Evolutionary conservation across 2,113 vertebrate species (phyloP), one percentile per base, ranked within the genome.

Genomic region (Thamnophis sirtalis): DNA sequence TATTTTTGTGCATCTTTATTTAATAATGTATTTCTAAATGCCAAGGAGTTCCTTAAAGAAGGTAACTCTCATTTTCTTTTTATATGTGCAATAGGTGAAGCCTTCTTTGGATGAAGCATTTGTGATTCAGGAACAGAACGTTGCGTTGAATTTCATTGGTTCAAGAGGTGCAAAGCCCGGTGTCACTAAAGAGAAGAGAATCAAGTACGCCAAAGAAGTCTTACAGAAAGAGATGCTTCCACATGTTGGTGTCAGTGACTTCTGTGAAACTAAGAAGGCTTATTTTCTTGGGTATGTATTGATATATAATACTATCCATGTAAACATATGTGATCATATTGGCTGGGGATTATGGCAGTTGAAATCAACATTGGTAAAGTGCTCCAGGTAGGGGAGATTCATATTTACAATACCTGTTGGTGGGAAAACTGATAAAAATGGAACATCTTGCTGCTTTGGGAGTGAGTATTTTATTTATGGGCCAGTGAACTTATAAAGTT

Each of bases 231-330:
- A 99, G 94, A 99, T 99, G 98, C 98, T 99, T 60, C 99, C 99
- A 0, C 99, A 99, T 4, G 99, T 99, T 43, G 99, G 99, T 17
- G 99, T 99, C 96, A 99, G 99, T 92, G 99, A 99, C 97, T 99
- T 99, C 96, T 99, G 99, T 95, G 99, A 99, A 97, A 99, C 99
- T 84, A 99, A 99, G 96, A 99, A 99, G 96, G 99, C 99, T 5
- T 99, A 99, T 96, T 99, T 99, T 96, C 94, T 99, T 43, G 99
- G 99, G 99, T 99, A 97, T 53, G 98, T 96, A 92, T 80, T 11
- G 24, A 91, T 91, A 22, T 49, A 26, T 22, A 92, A n/a, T 53
- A 17, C 26, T 85, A 5, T 26, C 43, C 33, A 38, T 80, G 68
- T 80, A 80, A 80, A 80, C 0, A 17, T 43, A 9, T 22, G 33